Percentiles rank a stretch among this genome's conserved stretches.
Conservation (phyloP, 2,797 vertebrate genomes). For the Sebastes hubbsi region DNA sequence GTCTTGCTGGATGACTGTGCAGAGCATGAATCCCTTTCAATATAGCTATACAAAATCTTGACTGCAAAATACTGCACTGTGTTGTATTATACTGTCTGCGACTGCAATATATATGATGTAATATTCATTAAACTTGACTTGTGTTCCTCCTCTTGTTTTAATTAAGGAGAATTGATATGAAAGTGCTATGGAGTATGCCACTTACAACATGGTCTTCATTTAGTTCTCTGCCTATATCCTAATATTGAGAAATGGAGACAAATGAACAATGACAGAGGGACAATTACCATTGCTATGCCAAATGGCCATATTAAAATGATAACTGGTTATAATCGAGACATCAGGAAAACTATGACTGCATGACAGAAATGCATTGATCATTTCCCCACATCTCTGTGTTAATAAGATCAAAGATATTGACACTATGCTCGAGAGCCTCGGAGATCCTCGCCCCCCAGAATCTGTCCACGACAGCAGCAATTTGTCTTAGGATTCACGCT, state of each 20-base stretch:
- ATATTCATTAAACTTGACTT: constrained; percentile 45
- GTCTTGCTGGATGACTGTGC: constrained; percentile 40
- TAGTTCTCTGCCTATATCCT: constrained; percentile 45
- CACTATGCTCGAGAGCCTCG: constrained; percentile 34
- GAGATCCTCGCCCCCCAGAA: constrained; percentile 42
- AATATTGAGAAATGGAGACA: constrained; percentile 60
- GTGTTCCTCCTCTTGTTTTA: constrained; percentile 43
- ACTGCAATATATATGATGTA: constrained; percentile 35
- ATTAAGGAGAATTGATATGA: constrained; percentile 49
- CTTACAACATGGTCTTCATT: constrained; percentile 64
- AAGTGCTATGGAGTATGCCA: constrained; percentile 54
- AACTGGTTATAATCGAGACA: constrained; percentile 65
- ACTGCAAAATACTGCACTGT: constrained; percentile 21
- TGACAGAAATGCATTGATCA: constrained; percentile 66
- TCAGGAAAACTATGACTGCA: constrained; percentile 42
- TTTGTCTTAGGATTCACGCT: constrained; percentile 40
- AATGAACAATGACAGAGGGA: constrained; percentile 67
- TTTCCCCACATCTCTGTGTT: constrained; percentile 45
- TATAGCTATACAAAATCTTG: constrained; percentile 17
- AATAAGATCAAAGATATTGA: constrained; percentile 71
- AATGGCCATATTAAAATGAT: constrained; percentile 64
- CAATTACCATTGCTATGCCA: constrained; percentile 64
- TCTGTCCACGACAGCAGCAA: constrained; percentile 47
- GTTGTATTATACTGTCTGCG: constrained; percentile 6
- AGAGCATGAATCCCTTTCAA: constrained; percentile 36